Base-by-base conservation (phyloP, 1,140 invertebrate species). In the Temnothorax longispinosus region DNA sequence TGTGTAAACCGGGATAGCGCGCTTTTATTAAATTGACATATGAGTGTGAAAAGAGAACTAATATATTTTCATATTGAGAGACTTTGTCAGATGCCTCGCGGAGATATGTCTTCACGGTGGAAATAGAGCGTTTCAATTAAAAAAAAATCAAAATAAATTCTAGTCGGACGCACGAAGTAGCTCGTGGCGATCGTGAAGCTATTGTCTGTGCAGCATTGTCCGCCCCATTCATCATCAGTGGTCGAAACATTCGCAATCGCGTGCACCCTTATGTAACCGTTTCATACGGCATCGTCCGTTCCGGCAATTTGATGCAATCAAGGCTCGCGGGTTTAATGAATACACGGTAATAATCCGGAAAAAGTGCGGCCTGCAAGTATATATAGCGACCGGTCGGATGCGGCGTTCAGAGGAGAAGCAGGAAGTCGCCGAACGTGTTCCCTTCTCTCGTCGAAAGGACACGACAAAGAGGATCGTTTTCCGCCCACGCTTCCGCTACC, bases 401-500 rank as follows among this genome's bases (percentile, higher is more conserved):
- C 65, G n/a, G n/a, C 10, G 27, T 32, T 11, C 10, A n/a, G 38
- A 65, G 8, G 15, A 60, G 62, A 50, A 47, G 21, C 67, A 60
- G 80, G 69, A 84, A 84, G 41, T 82, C 18, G 8, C 13, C 50
- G 35, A 58, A 13, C 3, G 10, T 41, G 67, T 47, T 74, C 6
- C 4, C 78, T 27, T 15, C 52, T 60, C 27, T 27, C 13, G 27
- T 64, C 18, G n/a, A 11, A 13, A 60, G 27, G 18, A 32, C 52
- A 21, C 80, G 69, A 84, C 80, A 89, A 92, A 92, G 90, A 88
- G 89, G 87, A 91, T 82, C 78, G 54, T 90, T 91, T 90, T 87
- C 92, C 89, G 88, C 88, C 92, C 88, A 92, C 90, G 90, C 87
- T 91, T 92, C 82, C 86, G 87, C 77, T 80, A 88, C 82, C 67